Evolutionary conservation across 1,140 invertebrate genomes (phyloP), one percentile per base, ranked within the genome.

Genomic region (Medauroidea extradentata): DNA sequence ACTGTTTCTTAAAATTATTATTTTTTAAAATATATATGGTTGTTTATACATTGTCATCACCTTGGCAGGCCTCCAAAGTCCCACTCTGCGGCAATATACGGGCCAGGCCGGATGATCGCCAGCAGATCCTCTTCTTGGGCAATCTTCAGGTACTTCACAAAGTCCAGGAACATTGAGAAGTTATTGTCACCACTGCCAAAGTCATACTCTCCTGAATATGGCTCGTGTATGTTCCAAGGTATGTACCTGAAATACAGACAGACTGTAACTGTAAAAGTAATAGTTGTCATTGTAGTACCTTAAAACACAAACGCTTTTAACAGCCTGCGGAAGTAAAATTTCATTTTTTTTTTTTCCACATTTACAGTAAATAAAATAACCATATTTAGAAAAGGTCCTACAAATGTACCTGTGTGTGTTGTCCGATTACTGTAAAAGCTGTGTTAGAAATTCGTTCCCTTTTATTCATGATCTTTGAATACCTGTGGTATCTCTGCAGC

Each of bases 51-150:
- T n/a, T n/a, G n/a, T n/a, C n/a, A n/a, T n/a, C n/a, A n/a, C 67
- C 65, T 71, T 49, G 73, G 64, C 55, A 75, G 64, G 49, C 75
- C 73, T 44, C 77, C 75, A 61, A 78, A 80, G 59, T 89, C 88
- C 71, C 86, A 83, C 75, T 91, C 88, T 13, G 75, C 71, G 60
- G 77, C 78, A 58, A 81, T 79, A 58, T 79, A 82, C 23, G 80
- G 80, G 27, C 80, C 79, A 41, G 76, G 73, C 25, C 79, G 51
- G 29, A 81, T 60, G 46, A 82, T 70, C 14, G 77, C 75, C 19
- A 78, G 69, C 14, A 80, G 67, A 59, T 78, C 75, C 55, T 78
- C 66, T 44, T n/a, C n/a, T n/a, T n/a, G n/a, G n/a, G n/a, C n/a
- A n/a, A n/a, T n/a, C n/a, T n/a, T n/a, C n/a, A n/a, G n/a, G n/a